Evolutionary conservation across 2,797 vertebrate genomes (phyloP), one percentile per base, ranked within the genome.

Genomic region (Phrynocephalus forsythii): DNA sequence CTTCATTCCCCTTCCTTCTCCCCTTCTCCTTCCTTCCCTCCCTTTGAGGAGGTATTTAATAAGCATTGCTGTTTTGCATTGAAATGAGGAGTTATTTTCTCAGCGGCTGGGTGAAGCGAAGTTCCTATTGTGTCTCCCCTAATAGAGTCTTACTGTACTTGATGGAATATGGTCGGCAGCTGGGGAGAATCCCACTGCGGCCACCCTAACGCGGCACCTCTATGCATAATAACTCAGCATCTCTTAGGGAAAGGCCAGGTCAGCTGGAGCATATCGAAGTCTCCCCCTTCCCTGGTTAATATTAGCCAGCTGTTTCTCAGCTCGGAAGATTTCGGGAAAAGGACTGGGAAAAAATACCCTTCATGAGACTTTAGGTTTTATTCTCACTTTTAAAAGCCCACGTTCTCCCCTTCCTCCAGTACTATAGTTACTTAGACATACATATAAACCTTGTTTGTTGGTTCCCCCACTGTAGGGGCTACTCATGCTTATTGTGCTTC

Each of bases 51-150:
- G 95, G 95, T 96, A 95, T 95, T 97, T 97, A 97, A 97, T 97
- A 97, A 94, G 96, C 95, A 92, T 93, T 92, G 89, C 95, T 97
- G 97, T 96, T 98, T 98, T 98, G 97, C 98, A 98, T 98, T 97
- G 97, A 98, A 98, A 98, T 98, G 97, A 97, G 97, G 85, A 95
- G 95, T 93, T 96, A 95, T 95, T 95, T 95, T 94, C 93, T 94
- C 88, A 82, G 95, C 89, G 88, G 84, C 95, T 91, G 93, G 90
- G 84, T 86, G 94, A 90, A 92, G 91, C 82, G 56, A 94, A 92
- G 91, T 95, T 90, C 91, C 92, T 94, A 95, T 95, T 95, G 93
- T 95, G 92, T 95, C 89, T 86, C 80, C 56, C 87, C 91, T 93
- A 95, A 94, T 95, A 93, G 95, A 95, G 95, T 95, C 91, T 95